Evolutionary conservation across 2,888 invertebrate genomes (phyloP).

Genomic region (Nebria brevicollis): DNA sequence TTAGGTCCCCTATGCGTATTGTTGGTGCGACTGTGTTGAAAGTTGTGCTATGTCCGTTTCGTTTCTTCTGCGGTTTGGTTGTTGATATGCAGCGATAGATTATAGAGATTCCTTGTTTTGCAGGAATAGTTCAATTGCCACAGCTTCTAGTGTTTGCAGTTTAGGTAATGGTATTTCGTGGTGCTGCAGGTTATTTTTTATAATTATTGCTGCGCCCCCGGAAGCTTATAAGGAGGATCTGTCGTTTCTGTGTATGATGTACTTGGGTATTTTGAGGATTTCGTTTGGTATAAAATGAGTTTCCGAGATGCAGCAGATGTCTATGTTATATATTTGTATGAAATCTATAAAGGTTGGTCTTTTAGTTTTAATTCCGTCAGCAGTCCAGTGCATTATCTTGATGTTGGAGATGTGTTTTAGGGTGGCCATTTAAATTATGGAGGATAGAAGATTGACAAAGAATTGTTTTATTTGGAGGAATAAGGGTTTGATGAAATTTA

Average conservation of each 20-base stretch:
- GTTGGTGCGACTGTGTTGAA: constrained; percentile 17
- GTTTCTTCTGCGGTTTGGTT: constrained; percentile 37
- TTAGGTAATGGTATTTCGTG: constrained; percentile 10
- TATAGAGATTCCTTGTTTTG: constrained; percentile 17
- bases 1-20: constrained; percentile 44
- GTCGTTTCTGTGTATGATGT: neutral
- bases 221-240: neutral
- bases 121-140: constrained; percentile 14
- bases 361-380: neutral
- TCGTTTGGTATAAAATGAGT: neutral
- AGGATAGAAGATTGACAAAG: neutral
- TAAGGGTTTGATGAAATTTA: neutral
- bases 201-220: too few species aligned
- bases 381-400: constrained; percentile 7
- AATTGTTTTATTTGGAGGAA: neutral
- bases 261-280: neutral
- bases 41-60: constrained; percentile 35
- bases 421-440: neutral
- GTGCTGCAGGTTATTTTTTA: neutral
- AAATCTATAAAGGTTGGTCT: neutral
- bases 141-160: constrained; percentile 16
- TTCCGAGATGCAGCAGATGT: neutral
- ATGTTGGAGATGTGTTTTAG: neutral
- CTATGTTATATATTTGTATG: neutral
- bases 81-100: constrained; percentile 38